A percentile compares a stretch with the other conserved stretches of the same genome.
Conservation (phyloP, 2,113 vertebrate genomes). For the Porphyrio hochstetteri region DNA sequence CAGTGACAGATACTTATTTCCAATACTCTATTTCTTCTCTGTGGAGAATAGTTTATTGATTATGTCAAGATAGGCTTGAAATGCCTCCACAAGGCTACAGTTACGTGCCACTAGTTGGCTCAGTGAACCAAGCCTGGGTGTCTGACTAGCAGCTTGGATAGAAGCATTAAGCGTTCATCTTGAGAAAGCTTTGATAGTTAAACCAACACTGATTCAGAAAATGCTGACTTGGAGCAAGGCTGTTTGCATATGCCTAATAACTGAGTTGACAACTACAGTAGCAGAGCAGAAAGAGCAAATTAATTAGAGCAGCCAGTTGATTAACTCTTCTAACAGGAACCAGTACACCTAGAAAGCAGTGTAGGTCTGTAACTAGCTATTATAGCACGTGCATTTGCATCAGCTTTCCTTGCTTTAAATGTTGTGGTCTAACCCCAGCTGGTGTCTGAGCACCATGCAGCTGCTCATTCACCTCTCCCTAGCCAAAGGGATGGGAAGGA, state of each 20-base stretch:
- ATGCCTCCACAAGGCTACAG: background rate
- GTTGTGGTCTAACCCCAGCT: too few species aligned
- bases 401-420: background rate
- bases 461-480: too few species aligned
- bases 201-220: background rate
- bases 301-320: background rate
- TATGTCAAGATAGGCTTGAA: background rate
- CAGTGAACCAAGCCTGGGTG: background rate
- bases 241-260: background rate
- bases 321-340: background rate
- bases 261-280: background rate
- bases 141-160: background rate
- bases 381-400: background rate
- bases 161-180: background rate
- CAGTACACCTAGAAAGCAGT: accelerated
- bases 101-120: background rate
- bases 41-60: slow-evolving; percentile 15
- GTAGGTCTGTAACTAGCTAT: background rate
- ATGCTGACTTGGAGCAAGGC: background rate
- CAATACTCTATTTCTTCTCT: background rate
- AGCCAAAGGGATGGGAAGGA: too few species aligned
- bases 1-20: background rate
- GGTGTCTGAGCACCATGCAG: too few species aligned
- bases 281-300: background rate
- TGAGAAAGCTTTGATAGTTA: background rate